Evolutionary conservation across 1,140 invertebrate species (phyloP).

Genomic region (Pemphigus obesinymphae): DNA sequence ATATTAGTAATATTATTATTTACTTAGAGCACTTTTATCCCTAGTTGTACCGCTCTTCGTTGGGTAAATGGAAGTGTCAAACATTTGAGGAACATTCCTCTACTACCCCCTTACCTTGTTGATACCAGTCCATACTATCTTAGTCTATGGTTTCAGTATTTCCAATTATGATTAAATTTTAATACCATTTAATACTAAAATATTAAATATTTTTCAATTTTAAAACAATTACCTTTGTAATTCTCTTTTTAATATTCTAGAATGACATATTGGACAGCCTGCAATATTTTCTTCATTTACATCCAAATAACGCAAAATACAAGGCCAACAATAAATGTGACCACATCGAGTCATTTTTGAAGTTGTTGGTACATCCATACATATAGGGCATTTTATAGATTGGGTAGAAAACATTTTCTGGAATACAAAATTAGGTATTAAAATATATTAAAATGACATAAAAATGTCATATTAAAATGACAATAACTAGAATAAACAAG

Average conservation of each 20-base stretch:
- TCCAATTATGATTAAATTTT: too few species aligned
- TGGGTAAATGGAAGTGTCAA: too few species aligned
- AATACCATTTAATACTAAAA: too few species aligned
- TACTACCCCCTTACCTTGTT: too few species aligned
- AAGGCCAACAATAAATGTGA: conserved; percentile 94
- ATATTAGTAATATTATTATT: too few species aligned
- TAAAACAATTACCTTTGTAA: conserved; percentile 65
- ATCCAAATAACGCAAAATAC: conserved; percentile 86
- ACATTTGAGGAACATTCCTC: too few species aligned
- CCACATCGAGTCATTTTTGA: conserved; percentile 91
- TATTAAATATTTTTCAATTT: not conserved
- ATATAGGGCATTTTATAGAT: conserved; percentile 81
- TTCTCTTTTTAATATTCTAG: conserved; percentile 68
- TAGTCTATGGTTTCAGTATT: too few species aligned
- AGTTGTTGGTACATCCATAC: conserved; percentile 73
- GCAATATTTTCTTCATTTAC: conserved; percentile 73
- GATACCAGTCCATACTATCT: too few species aligned
- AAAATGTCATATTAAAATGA: too few species aligned
- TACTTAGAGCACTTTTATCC: too few species aligned
- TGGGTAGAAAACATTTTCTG: conserved; percentile 62
- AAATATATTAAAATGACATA: not conserved
- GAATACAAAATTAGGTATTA: conserved; percentile 45
- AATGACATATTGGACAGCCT: conserved; percentile 80
- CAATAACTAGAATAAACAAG: too few species aligned
- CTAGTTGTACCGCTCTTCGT: too few species aligned